Conservation (phyloP, 2,888 invertebrate species). For the Tipula lateralis region DNA sequence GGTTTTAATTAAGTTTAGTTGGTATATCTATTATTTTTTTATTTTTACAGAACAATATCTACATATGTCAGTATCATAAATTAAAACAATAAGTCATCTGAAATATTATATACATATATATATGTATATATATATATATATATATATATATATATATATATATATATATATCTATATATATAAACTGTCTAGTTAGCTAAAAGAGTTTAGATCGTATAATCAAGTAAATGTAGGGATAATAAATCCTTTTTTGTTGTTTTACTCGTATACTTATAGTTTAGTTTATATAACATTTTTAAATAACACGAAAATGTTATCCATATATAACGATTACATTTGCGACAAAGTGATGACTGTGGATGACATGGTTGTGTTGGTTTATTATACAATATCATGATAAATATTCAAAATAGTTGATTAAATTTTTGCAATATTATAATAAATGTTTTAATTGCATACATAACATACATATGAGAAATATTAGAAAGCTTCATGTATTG, state of each 20-base stretch:
- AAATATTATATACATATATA: neutral
- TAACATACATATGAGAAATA: no score
- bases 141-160: neutral
- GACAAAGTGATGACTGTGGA: neutral
- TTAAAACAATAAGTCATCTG: neutral
- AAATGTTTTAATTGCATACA: no score
- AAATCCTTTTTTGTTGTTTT: neutral
- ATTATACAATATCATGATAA: neutral
- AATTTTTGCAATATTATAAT: neutral
- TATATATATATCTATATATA: neutral
- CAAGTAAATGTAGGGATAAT: neutral
- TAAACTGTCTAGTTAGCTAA: neutral
- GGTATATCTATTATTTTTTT: neutral
- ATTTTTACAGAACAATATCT: neutral
- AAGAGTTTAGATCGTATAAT: neutral
- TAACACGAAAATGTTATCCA: neutral
- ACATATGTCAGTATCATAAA: neutral
- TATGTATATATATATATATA: neutral
- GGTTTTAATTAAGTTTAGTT: constrained; percentile 15
- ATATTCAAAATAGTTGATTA: neutral
- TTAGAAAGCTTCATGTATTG: no score
- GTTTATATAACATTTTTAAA: neutral
- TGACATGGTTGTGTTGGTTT: neutral
- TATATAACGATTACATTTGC: neutral
- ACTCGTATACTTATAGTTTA: neutral